Conservation (phyloP, 1,140 invertebrate genomes). For the Ganaspis sp. region DNA sequence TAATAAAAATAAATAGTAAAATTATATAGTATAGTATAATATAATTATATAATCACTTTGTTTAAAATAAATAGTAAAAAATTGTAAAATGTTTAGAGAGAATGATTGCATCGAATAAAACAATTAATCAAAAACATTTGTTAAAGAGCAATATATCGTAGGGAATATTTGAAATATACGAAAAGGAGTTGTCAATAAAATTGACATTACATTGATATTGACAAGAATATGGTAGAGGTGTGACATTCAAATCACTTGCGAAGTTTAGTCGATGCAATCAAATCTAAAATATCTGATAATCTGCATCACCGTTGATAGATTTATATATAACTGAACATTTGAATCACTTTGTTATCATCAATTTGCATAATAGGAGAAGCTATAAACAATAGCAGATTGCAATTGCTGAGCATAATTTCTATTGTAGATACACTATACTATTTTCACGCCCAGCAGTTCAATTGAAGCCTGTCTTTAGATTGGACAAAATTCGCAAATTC, state of each 20-base stretch:
- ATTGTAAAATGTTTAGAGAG: no score
- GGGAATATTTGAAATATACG: neutral
- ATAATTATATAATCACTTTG: no score
- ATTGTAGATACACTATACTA: neutral
- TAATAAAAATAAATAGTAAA: no score
- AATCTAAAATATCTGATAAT: slow-evolving; percentile 23
- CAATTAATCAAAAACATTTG: neutral
- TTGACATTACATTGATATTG: no score
- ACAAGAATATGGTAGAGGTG: neutral
- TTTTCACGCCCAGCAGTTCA: slow-evolving; percentile 33
- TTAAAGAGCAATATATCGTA: neutral
- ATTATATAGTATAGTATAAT: no score
- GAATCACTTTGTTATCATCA: slow-evolving; percentile 48
- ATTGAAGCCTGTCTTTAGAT: slow-evolving; percentile 29
- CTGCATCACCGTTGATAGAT: neutral
- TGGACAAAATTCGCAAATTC: slow-evolving; percentile 16
- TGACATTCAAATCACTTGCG: neutral
- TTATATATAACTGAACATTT: slow-evolving; percentile 5
- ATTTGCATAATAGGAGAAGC: slow-evolving; percentile 54
- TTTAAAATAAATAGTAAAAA: no score
- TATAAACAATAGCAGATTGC: slow-evolving; percentile 51
- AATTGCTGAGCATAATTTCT: slow-evolving; percentile 37
- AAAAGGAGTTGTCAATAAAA: no score
- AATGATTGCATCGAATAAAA: neutral
- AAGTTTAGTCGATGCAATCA: neutral